Conservation (phyloP, 2,113 vertebrate species). For the Pavo muticus region DNA sequence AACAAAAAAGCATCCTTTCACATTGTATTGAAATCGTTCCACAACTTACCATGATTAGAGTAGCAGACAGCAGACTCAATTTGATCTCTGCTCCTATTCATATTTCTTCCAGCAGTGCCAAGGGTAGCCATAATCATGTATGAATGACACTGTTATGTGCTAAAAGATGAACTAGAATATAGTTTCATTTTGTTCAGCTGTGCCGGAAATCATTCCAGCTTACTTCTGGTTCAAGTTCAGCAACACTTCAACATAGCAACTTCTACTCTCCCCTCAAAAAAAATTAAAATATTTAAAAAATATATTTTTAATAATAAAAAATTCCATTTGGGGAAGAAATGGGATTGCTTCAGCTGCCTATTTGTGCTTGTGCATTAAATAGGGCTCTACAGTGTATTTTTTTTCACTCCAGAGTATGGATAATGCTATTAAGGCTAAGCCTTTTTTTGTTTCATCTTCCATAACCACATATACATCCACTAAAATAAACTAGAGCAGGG, state of each 20-base stretch:
- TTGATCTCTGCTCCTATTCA: conserved; percentile 20
- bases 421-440: neutral
- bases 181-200: conserved; percentile 63
- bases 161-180: conserved; percentile 38
- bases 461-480: neutral
- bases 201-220: conserved; percentile 48
- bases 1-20: neutral
- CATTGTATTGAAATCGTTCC: neutral
- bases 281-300: no score
- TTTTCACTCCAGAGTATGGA: neutral
- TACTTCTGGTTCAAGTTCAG: conserved; percentile 35
- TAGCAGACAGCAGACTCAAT: neutral
- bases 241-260: conserved; percentile 30
- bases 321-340: neutral
- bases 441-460: neutral
- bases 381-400: neutral
- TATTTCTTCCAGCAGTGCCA: conserved; percentile 51
- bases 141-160: conserved; percentile 52
- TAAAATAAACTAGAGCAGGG: neutral
- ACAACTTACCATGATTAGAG: neutral
- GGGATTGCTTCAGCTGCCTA: neutral
- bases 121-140: conserved; percentile 6
- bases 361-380: neutral
- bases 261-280: neutral
- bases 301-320: no score